Base-by-base conservation (phyloP, 2,113 vertebrate species). In the Phaethon lepturus region DNA sequence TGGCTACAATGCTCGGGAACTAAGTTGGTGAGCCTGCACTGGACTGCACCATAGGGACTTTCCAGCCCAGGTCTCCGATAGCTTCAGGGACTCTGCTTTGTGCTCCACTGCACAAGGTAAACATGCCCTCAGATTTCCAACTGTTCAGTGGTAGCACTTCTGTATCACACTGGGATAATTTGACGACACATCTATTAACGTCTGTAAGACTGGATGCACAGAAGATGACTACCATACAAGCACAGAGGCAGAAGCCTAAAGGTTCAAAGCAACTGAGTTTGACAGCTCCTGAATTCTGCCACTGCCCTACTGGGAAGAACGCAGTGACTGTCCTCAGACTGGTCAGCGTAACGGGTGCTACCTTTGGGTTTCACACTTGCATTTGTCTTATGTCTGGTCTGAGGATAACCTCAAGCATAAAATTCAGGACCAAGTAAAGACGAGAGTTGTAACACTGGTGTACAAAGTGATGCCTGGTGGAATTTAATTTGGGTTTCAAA, bases 401-500 rank as follows among this genome's bases (percentile, higher is more conserved):
- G 38, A 93, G 77, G 38, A 88, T 33, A 84, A 90, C 58, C 74
- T 88, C 38, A 1, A 76, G 45, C 35, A 44, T 45, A 45, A 71
- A 89, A 95, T 58, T 82, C 58, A 88, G 66, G 66, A 66, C n/a
- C 42, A 88, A 90, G 82, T 77, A 55, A 90, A 64, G 31, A 52
- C 33, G 12, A 59, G 66, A 79, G 16, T 4, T 87, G 40, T 45
- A 79, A 86, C 35, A 40, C 81, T 26, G 47, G 64, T 80, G 42
- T 88, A 83, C 67, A 62, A 96, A 95, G 66, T 56, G 78, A 71
- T 68, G 79, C 56, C 88, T 49, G 14, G 52, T 85, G 69, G 77
- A 95, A 91, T 90, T 96, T 85, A 91, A 95, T 97, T 95, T 95
- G 53, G 33, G 56, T 90, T 93, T 86, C 68, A 88, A 95, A 94